phyloP scores from a whole-genome alignment of 2,888 invertebrate genomes.

The Sarcophaga caerulescens region DNA sequence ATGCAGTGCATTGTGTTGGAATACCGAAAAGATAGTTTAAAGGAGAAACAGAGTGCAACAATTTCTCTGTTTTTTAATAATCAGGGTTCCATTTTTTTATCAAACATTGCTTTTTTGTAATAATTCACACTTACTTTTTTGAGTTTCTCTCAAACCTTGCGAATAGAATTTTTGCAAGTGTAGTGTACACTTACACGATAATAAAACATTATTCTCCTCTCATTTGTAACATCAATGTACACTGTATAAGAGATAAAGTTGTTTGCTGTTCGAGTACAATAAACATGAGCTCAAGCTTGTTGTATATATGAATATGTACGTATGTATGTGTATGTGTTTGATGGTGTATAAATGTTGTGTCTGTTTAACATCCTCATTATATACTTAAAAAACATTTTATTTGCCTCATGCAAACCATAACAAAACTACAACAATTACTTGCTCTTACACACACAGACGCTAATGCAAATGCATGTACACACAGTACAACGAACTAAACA shows the following conservation, averaged over 20 bases:
- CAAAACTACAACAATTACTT: slow-evolving; percentile 1
- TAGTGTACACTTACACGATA: slow-evolving; percentile 26
- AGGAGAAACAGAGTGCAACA: too few species aligned
- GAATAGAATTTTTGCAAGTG: slow-evolving; percentile 19
- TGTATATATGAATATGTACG: background rate
- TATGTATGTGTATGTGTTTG: slow-evolving; percentile 1
- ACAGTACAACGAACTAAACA: slow-evolving; percentile 31
- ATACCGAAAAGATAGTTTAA: too few species aligned
- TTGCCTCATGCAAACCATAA: slow-evolving; percentile 57
- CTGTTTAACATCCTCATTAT: slow-evolving; percentile 65
- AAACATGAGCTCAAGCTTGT: background rate
- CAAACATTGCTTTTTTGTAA: too few species aligned
- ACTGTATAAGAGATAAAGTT: background rate
- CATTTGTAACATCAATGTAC: slow-evolving; percentile 31
- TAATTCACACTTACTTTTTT: too few species aligned
- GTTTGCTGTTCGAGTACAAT: slow-evolving; percentile 3
- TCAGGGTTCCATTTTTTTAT: too few species aligned
- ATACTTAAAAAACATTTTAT: slow-evolving; percentile 60
- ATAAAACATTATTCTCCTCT: slow-evolving; percentile 30
- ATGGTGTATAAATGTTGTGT: slow-evolving; percentile 6
- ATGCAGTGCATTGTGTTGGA: too few species aligned
- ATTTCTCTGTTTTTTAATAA: too few species aligned
- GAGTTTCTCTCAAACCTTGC: too few species aligned
- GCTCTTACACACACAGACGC: background rate
- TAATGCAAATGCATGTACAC: background rate